Evolutionary conservation across 2,888 invertebrate species (phyloP), one percentile per base, ranked within the genome.

Genomic region (Gibbula magus): DNA sequence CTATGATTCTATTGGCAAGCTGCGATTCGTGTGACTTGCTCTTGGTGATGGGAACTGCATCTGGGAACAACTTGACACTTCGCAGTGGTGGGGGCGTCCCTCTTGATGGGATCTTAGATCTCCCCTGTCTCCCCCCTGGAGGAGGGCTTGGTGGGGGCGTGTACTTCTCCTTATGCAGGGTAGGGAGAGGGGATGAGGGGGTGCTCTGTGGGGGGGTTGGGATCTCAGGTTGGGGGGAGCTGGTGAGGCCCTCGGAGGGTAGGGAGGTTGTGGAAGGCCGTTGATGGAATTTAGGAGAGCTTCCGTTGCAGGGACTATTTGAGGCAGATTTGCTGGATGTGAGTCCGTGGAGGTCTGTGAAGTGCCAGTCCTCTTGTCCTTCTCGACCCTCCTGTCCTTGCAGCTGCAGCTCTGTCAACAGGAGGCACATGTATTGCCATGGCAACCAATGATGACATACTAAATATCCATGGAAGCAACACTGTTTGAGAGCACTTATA

Each of bases 1-100:
- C 89, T 87, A 95, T 95, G 83, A 94, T 94, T 89, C 94, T 94
- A 91, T 95, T 95, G 77, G 95, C 96, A 82, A 97, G 94, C 93
- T 97, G 97, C 18, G 97, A 97, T 94, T 98, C 98, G 93, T 98
- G 97, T 66, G 97, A 97, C 91, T 96, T 96, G 83, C 97, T 97
- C 93, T 97, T 97, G 81, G 96, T 96, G 86, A 98, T 94, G 4
- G 90, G 87, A 8, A 89, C 88, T n/a, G 88, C 86, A 53, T 91
- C 91, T 16, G 96, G 95, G 90, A 93, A 95, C 22, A 94, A 94
- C 86, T 94, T 91, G 79, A 94, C 91, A 93, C 95, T 96, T 89
- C 95, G 95, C 88, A 95, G 95, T 74, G 96, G 95, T 61, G 97
- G 96, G 61, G 97, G 97, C 5, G 97, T 96, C 2, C 95, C 95